Evolutionary conservation across 1,140 invertebrate species (phyloP), one percentile per base, ranked within the genome.

Genomic region (Oncopodura yosiiana): DNA sequence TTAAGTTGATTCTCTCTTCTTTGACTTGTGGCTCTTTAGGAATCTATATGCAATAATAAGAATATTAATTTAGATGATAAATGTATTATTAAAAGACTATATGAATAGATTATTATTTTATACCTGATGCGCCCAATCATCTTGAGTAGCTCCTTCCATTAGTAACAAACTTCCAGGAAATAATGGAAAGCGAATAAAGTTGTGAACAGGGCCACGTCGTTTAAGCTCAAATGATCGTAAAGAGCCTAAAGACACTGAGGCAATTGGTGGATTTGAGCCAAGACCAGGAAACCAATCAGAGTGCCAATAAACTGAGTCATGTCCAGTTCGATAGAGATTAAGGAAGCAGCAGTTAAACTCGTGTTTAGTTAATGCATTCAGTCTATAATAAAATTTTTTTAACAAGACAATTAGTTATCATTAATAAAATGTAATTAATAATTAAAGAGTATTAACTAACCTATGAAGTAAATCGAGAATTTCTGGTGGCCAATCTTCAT

Each of bases 271-370:
- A 37, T 70, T 66, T 9, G 66, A 58, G 5, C 75, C 71, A 19
- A 77, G 62, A 27, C 66, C 62, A 3, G 60, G 57, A 60, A 76
- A 73, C 58, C 70, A 68, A 58, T 77, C 75, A 42, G 67, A 66
- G 59, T 74, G 73, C 75, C 75, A 77, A 9, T 66, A 65, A 19
- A 73, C 67, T 44, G 66, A 68, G 61, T 77, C 74, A 58, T 76
- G 69, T 1, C 73, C 74, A 63, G 73, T 69, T 18, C 74, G 63
- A 58, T 75, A 77, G 8, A 75, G 59, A 56, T 75, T 75, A 16
- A 71, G 65, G 24, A 74, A 66, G 53, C 76, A 70, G 32, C 73
- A 74, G 61, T 77, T 77, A 59, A 75, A 75, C 14, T 68, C 62
- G 19, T 69, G 64, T 14, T 69, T 69, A 11, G 70, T 71, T 16